Evolutionary conservation across 2,797 vertebrate genomes (phyloP).

Genomic region (Erethizon dorsatum): DNA sequence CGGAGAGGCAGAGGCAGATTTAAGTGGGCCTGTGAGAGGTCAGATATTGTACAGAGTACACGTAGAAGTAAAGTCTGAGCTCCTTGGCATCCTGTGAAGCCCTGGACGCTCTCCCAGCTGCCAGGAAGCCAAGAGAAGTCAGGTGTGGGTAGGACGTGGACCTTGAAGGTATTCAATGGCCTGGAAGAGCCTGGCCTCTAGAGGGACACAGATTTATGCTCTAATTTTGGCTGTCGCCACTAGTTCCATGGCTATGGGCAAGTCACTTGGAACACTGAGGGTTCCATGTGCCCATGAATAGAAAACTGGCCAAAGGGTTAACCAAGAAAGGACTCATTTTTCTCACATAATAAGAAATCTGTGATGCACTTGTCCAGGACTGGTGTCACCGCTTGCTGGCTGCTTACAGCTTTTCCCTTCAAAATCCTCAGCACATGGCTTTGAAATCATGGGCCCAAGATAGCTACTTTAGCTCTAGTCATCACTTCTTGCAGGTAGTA

Average conservation of each 20-base stretch:
- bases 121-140: not conserved
- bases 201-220: too few relatives aligned
- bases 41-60: not conserved
- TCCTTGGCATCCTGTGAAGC: not conserved
- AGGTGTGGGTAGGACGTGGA: rapidly evolving
- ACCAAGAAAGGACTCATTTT: not conserved
- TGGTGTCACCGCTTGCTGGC: not conserved
- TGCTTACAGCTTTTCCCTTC: not conserved
- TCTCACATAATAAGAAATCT: not conserved
- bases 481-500: not conserved
- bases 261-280: not conserved
- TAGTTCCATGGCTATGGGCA: not conserved
- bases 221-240: not conserved
- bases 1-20: not conserved
- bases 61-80: not conserved
- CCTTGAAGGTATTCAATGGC: not conserved
- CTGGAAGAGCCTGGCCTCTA: not conserved
- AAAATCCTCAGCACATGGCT: not conserved
- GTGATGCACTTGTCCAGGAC: not conserved
- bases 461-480: not conserved
- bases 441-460: not conserved
- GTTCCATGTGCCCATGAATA: not conserved
- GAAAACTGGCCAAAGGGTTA: not conserved
- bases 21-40: not conserved
- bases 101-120: not conserved